Conservation (phyloP, 1,140 invertebrate species). For the Cephus cinctus region DNA sequence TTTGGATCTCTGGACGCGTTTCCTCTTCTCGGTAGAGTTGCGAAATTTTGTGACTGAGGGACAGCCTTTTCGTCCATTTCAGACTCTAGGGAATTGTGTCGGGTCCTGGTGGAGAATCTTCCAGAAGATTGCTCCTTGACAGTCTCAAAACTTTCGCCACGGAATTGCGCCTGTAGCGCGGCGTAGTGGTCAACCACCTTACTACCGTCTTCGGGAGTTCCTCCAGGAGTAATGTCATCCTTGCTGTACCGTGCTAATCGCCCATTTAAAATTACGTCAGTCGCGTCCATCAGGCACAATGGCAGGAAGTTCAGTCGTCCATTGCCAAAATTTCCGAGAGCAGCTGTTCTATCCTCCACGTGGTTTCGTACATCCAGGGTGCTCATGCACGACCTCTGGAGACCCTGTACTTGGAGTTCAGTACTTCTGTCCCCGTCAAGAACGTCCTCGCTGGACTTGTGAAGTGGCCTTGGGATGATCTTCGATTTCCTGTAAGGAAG, state of each 20-base stretch:
- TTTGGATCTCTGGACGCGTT: slow-evolving; percentile 26
- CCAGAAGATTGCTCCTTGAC: background rate
- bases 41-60: too few relatives aligned
- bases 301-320: background rate
- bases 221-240: background rate
- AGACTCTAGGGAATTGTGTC: slow-evolving; percentile 33
- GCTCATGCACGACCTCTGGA: slow-evolving; percentile 27
- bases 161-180: background rate
- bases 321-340: too few relatives aligned
- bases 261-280: slow-evolving; percentile 39
- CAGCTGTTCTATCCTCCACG: background rate
- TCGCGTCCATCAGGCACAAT: slow-evolving; percentile 39
- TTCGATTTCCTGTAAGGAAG: slow-evolving; percentile 34
- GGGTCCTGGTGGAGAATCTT: slow-evolving; percentile 17
- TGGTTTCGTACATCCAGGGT: slow-evolving; percentile 23
- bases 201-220: background rate
- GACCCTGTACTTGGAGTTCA: background rate
- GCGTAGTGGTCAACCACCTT: background rate
- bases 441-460: slow-evolving; percentile 44
- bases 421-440: slow-evolving; percentile 32
- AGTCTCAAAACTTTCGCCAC: too few relatives aligned
- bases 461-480: slow-evolving; percentile 27
- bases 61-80: slow-evolving; percentile 16
- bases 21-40: slow-evolving; percentile 41
- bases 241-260: too few relatives aligned